Conservation (phyloP, 2,113 vertebrate genomes). For the Saccopteryx bilineata region DNA sequence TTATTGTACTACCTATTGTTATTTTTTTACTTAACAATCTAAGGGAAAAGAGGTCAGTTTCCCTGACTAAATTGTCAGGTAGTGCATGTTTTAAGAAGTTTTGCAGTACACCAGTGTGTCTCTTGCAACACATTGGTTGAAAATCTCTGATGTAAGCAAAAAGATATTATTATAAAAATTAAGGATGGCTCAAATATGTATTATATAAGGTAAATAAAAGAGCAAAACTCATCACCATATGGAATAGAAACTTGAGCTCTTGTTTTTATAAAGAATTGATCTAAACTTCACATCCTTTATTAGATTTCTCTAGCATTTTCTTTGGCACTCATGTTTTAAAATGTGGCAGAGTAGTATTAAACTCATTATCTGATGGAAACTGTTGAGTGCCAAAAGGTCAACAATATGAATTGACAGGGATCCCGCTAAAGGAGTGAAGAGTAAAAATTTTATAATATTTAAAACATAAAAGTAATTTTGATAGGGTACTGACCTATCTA, state of each 20-base stretch:
- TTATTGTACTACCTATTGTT: background rate
- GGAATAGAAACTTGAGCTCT: background rate
- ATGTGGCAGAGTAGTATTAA: background rate
- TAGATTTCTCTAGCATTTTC: conserved; percentile 1
- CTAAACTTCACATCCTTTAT: background rate
- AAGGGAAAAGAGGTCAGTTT: background rate
- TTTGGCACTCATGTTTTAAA: conserved; percentile 48
- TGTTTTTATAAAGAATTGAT: conserved; percentile 23
- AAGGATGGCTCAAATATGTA: background rate
- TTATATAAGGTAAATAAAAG: background rate
- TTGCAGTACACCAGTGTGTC: background rate
- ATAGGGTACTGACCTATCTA: background rate
- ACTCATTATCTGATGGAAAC: conserved; percentile 1
- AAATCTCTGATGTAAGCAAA: background rate
- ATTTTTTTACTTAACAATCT: background rate
- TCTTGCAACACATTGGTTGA: background rate
- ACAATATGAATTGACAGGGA: conserved; percentile 23
- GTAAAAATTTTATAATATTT: conserved; percentile 36
- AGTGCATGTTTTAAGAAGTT: background rate
- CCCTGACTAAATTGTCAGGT: background rate
- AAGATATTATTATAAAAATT: background rate
- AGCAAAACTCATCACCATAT: background rate
- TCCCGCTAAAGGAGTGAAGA: background rate
- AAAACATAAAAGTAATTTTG: conserved; percentile 27
- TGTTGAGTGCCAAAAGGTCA: background rate